A percentile compares a stretch with the other conserved stretches of the same genome.
phyloP scores from a whole-genome alignment of 2,113 vertebrate genomes.

The Ammodramus savannarum region DNA sequence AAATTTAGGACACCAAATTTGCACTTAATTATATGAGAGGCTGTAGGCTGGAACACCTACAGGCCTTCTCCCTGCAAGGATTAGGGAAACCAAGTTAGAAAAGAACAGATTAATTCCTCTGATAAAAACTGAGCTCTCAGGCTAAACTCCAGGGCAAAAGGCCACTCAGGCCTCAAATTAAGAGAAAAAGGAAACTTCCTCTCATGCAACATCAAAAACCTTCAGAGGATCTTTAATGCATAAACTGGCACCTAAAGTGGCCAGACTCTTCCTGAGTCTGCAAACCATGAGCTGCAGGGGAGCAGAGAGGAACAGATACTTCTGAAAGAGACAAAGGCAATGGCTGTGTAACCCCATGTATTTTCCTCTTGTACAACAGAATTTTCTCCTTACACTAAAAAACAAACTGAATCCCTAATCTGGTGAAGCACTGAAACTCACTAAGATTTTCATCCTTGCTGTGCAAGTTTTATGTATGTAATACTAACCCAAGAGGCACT shows the following conservation, averaged over 20 bases:
- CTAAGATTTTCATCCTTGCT: background rate
- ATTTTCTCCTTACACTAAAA: background rate
- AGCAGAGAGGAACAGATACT: background rate
- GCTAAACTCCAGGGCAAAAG: background rate
- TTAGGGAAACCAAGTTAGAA: background rate
- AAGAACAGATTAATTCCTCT: slow-evolving; percentile 6
- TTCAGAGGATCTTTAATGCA: background rate
- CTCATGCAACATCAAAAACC: background rate
- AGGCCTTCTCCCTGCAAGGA: background rate
- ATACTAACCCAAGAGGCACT: background rate
- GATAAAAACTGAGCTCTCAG: slow-evolving; percentile 17
- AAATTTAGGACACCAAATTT: slow-evolving; percentile 36
- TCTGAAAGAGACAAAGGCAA: background rate
- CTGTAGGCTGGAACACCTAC: slow-evolving; percentile 49
- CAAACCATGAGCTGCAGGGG: background rate
- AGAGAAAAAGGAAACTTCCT: background rate
- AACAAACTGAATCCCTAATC: background rate
- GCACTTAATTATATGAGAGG: slow-evolving; percentile 35
- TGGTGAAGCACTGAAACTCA: background rate
- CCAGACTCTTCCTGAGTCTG: background rate
- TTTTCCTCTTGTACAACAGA: background rate
- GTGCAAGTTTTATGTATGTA: background rate
- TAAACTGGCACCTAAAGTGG: background rate
- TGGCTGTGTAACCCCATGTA: background rate
- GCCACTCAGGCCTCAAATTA: background rate